Percentiles rank a stretch among this genome's conserved stretches.
These are phyloP conservation scores for Ptyas mucosa DNA, from an alignment of 2,113 vertebrate genomes.

Conservation along the genomic window DNA sequence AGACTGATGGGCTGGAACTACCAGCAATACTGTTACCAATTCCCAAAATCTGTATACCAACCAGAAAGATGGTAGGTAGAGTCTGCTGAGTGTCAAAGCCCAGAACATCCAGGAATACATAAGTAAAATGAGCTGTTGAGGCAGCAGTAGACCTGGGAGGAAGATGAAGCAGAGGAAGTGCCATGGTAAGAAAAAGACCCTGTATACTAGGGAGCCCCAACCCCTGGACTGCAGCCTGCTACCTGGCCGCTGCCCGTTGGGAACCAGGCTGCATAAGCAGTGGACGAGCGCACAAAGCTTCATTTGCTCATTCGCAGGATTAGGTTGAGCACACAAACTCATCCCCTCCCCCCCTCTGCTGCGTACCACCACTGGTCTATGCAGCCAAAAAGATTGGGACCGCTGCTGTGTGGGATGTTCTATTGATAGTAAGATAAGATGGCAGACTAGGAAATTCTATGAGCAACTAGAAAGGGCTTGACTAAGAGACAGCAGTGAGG, in stretches of 20 bases:
- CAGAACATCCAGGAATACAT: neutral
- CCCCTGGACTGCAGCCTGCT: neutral
- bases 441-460: no score
- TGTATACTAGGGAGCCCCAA: neutral
- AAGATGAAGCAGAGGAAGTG: neutral
- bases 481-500: no score
- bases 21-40: neutral
- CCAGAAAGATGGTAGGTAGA: neutral
- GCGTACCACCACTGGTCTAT: no score
- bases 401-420: no score
- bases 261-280: no score
- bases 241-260: neutral
- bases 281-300: no score
- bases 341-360: no score
- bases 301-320: no score
- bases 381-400: no score
- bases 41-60: neutral
- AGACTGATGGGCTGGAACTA: neutral
- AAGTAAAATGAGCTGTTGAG: neutral
- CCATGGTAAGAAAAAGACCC: neutral
- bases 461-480: no score
- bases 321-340: no score
- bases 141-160: neutral
- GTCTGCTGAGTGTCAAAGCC: neutral
- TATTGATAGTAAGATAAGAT: no score